Percentiles rank a stretch among this genome's conserved stretches.
phyloP scores from a whole-genome alignment of 1,140 invertebrate genomes.

The Tribolium madens region DNA sequence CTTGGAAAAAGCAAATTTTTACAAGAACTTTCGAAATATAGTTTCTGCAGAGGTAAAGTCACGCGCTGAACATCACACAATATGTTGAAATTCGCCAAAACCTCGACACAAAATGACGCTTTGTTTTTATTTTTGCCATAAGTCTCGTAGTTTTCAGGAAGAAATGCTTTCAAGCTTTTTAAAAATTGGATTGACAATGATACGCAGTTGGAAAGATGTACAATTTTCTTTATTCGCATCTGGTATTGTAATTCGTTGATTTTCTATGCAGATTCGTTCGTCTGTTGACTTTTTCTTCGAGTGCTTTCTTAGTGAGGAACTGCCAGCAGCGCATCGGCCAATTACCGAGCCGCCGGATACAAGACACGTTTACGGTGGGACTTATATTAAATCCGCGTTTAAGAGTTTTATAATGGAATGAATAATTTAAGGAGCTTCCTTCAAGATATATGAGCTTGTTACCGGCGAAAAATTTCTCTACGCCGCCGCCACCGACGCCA shows the following conservation, averaged over 20 bases:
- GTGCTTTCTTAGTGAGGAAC: slow-evolving; percentile 40
- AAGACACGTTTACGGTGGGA: slow-evolving; percentile 47
- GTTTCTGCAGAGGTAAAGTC: too few species aligned
- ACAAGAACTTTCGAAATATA: too few species aligned
- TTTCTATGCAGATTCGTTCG: slow-evolving; percentile 34
- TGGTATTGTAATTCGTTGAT: slow-evolving; percentile 39
- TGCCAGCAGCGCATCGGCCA: slow-evolving; percentile 16
- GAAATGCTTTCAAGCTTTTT: too few species aligned
- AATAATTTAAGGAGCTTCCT: slow-evolving; percentile 55
- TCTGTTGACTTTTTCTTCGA: slow-evolving; percentile 35
- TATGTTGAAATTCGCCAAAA: too few species aligned
- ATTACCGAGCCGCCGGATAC: slow-evolving; percentile 41
- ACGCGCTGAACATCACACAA: too few species aligned
- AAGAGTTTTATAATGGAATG: slow-evolving; percentile 58
- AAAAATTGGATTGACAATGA: too few species aligned
- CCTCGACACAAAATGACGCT: too few species aligned
- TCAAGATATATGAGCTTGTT: slow-evolving; percentile 55
- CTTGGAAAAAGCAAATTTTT: too few species aligned
- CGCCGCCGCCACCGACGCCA: neutral
- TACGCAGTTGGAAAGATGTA: too few species aligned
- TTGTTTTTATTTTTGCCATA: too few species aligned
- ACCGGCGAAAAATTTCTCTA: slow-evolving; percentile 19
- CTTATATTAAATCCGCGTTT: slow-evolving; percentile 56
- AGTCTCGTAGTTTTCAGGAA: too few species aligned
- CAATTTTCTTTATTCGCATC: too few species aligned